Percentiles rank a stretch among this genome's conserved stretches.
phyloP scores from a whole-genome alignment of 1,140 invertebrate species.

The Zaprionus taronus region DNA sequence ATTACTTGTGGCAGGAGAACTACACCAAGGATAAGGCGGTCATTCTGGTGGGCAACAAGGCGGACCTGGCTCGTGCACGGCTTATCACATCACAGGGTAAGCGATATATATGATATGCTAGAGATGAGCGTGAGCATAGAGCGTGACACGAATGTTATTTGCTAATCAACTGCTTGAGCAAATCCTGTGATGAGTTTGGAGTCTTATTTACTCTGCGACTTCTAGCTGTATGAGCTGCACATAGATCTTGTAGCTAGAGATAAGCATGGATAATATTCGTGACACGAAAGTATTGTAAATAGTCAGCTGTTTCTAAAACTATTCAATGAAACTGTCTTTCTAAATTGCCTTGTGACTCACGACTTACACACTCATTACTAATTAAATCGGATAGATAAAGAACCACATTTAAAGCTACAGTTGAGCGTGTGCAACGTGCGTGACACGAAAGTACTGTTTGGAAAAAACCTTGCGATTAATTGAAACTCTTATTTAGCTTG shows the following conservation, averaged over 20 bases:
- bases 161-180: too few relatives aligned
- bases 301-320: not conserved
- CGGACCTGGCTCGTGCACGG: slow-evolving; percentile 94
- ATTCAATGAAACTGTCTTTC: too few relatives aligned
- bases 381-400: not conserved
- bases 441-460: not conserved
- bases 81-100: slow-evolving; percentile 92
- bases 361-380: not conserved
- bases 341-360: not conserved
- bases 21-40: slow-evolving; percentile 92
- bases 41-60: slow-evolving; percentile 97
- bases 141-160: not conserved
- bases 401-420: not conserved
- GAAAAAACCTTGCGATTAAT: not conserved
- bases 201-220: too few relatives aligned
- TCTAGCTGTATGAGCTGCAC: not conserved
- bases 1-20: slow-evolving; percentile 92
- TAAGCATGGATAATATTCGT: not conserved
- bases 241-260: not conserved
- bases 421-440: not conserved
- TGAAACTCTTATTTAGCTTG: not conserved
- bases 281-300: not conserved
- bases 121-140: slow-evolving; percentile 1
- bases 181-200: too few relatives aligned
- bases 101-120: not conserved